These are phyloP conservation scores for Sycophila texana DNA, from an alignment of 2,888 invertebrate species.

Conservation along the genomic window DNA sequence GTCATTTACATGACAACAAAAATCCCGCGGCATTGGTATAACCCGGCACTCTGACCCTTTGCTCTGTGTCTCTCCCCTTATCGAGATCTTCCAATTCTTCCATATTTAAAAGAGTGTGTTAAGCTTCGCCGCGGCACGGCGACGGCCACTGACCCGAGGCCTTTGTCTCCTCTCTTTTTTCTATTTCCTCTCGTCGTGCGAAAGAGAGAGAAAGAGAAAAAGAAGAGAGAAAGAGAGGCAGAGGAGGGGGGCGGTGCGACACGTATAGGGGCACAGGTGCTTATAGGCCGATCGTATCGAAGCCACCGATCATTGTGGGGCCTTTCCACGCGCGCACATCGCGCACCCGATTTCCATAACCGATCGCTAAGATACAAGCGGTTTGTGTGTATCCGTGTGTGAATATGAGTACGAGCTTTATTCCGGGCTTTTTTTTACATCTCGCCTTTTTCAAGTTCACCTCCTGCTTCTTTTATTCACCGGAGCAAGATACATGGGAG, in stretches of 20 bases:
- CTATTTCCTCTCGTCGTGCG: constrained; percentile 47
- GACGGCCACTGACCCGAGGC: constrained; percentile 67
- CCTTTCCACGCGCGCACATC: constrained; percentile 57
- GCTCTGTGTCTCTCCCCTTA: constrained; percentile 60
- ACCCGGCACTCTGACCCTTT: constrained; percentile 62
- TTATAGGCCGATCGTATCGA: constrained; percentile 70
- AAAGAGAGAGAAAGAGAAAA: constrained; percentile 22
- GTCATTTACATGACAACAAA: constrained; percentile 74
- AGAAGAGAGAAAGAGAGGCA: constrained; percentile 10
- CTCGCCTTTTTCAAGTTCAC: background rate
- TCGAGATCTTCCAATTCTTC: constrained; percentile 74
- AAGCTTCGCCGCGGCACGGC: constrained; percentile 51
- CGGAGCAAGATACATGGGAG: constrained; percentile 61
- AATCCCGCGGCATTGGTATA: constrained; percentile 64
- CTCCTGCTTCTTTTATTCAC: constrained; percentile 60
- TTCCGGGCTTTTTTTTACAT: constrained; percentile 32
- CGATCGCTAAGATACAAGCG: constrained; percentile 61
- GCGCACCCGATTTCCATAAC: constrained; percentile 73
- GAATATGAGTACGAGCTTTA: constrained; percentile 25
- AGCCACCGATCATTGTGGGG: constrained; percentile 70
- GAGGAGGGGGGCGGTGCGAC: constrained; percentile 22
- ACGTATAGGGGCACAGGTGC: constrained; percentile 71
- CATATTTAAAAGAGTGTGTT: constrained; percentile 70
- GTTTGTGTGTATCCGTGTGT: background rate
- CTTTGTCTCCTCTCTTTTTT: constrained; percentile 45